A percentile compares a stretch with the other conserved stretches of the same genome.
Evolutionary conservation across 2,797 vertebrate species (phyloP).

Genomic region (Enteromius argenteus): DNA sequence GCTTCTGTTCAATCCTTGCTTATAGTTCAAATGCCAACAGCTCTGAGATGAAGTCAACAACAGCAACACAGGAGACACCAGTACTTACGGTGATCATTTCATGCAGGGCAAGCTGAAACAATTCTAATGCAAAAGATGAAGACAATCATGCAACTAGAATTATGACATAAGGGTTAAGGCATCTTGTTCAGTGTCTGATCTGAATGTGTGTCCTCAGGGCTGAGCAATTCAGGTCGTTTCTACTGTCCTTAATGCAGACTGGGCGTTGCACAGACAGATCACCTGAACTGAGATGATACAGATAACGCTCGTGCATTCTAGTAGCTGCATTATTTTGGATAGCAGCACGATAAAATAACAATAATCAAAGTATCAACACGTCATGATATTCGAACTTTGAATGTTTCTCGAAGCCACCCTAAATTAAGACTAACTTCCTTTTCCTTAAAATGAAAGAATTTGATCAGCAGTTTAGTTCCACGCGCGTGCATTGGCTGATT

Average conservation of each 20-base stretch:
- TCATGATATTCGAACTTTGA: not conserved
- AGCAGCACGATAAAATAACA: not conserved
- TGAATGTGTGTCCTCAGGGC: constrained; percentile 50
- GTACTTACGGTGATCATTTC: not conserved
- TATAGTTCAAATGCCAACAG: constrained; percentile 31
- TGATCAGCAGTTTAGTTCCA: not conserved
- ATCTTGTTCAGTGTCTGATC: not conserved
- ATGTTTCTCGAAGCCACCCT: not conserved
- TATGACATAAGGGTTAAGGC: not conserved
- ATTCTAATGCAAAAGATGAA: not conserved
- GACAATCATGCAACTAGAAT: not conserved
- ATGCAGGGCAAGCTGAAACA: not conserved
- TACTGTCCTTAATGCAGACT: not conserved
- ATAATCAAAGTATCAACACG: not conserved
- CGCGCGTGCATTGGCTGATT: constrained; percentile 5
- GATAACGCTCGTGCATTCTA: not conserved
- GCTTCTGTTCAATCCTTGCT: constrained; percentile 40
- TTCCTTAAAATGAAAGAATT: not conserved
- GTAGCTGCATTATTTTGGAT: not conserved
- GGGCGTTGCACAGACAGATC: not conserved
- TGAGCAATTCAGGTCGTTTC: constrained; percentile 25
- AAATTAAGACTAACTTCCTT: not conserved
- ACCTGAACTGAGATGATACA: not conserved
- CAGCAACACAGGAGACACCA: not conserved
- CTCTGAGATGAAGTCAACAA: constrained; percentile 22